A percentile compares a stretch with the other conserved stretches of the same genome.
Evolutionary conservation across 1,140 invertebrate genomes (phyloP).

Genomic region (Brachionus koreanus): DNA sequence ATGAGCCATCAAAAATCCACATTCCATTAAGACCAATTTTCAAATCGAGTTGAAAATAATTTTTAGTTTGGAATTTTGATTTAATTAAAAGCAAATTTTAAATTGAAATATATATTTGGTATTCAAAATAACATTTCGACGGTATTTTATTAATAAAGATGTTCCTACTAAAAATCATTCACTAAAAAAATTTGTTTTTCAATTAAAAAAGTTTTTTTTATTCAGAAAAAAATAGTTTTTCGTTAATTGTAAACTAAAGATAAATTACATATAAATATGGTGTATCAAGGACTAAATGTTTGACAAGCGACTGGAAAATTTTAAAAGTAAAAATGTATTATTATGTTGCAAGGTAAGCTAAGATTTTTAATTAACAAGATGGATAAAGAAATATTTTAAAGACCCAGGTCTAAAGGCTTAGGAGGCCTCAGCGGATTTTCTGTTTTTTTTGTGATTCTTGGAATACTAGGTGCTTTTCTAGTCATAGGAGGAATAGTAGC

Average conservation of each 20-base stretch:
- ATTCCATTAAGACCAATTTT: background rate
- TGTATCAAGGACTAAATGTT: background rate
- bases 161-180: background rate
- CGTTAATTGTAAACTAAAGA: background rate
- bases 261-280: background rate
- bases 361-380: background rate
- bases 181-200: background rate
- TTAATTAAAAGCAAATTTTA: background rate
- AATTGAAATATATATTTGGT: background rate
- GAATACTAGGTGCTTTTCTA: background rate
- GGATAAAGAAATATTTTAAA: background rate
- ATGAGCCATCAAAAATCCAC: background rate
- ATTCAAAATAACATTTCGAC: background rate
- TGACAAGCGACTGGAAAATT: background rate
- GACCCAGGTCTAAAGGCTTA: background rate
- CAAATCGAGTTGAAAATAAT: background rate
- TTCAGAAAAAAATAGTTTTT: background rate
- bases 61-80: background rate
- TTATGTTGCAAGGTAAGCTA: background rate
- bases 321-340: slow-evolving; percentile 3
- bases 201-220: background rate
- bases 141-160: background rate
- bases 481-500: background rate
- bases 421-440: background rate
- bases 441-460: background rate